Evolutionary conservation across 2,113 vertebrate species (phyloP).

Genomic region (Phalacrocorax brasilianus): DNA sequence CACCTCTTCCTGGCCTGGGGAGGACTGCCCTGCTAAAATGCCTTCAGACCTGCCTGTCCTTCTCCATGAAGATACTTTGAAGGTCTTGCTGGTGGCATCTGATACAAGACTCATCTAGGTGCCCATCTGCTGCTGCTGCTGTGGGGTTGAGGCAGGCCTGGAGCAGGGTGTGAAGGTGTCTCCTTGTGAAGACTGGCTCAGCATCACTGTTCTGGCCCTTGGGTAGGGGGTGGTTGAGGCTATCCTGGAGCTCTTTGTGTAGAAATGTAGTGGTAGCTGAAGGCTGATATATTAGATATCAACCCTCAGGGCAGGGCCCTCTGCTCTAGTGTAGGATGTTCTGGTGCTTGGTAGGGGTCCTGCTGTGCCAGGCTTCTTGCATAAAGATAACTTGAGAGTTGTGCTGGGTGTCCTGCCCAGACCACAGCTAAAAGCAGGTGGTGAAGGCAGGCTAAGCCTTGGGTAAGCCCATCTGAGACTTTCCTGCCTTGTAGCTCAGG

Average conservation of each 20-base stretch:
- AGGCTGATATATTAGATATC: rapidly evolving
- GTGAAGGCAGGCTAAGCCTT: neutral
- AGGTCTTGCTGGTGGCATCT: neutral
- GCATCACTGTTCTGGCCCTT: neutral
- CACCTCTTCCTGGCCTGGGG: neutral
- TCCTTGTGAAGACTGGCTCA: too few species aligned
- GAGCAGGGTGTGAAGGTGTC: neutral
- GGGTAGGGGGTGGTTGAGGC: neutral
- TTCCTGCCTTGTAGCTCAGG: neutral
- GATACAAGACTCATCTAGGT: neutral
- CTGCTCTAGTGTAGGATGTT: neutral
- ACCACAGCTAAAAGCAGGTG: neutral
- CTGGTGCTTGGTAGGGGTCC: neutral
- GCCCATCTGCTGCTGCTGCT: neutral
- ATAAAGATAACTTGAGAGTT: neutral
- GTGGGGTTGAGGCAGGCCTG: neutral
- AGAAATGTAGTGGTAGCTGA: neutral
- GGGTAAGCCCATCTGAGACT: neutral
- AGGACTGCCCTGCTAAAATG: neutral
- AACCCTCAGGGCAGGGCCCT: neutral
- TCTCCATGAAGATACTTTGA: rapidly evolving
- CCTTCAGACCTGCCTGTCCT: neutral
- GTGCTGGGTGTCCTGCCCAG: neutral
- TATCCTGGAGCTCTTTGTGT: neutral
- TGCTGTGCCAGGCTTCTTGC: neutral